Evolutionary conservation across 1,140 invertebrate genomes (phyloP), one percentile per base, ranked within the genome.

Genomic region (Drosophila tristis): DNA sequence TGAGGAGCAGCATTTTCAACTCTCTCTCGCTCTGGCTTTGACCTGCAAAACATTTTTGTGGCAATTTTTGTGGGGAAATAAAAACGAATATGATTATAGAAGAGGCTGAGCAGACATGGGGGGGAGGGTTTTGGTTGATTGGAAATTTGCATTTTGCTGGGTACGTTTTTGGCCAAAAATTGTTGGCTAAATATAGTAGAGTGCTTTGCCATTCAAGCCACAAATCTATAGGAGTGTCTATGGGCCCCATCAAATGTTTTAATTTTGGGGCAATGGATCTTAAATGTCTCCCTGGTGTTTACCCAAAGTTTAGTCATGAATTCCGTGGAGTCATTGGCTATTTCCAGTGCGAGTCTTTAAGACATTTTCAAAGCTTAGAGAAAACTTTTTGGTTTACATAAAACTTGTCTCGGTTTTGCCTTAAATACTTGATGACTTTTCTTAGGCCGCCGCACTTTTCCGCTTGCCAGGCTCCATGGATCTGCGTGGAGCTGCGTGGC

Each of bases 341-440:
- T 49, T 63, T 13, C 31, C 16, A 35, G 26, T n/a, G 50, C 20
- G 15, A 15, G 26, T 35, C 53, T 49, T 70, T 70, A 70, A 57
- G 26, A 51, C 47, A 68, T 48, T 58, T 26, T 58, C 64, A 58
- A 58, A 70, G 50, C 15, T 11, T n/a, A 3, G 31, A 20, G 48
- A 13, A 16, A 29, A 35, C 23, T 48, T 29, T 56, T 20, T 23
- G 57, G 64, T 70, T 70, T 58, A 45, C 51, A 58, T 53, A 70
- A 11, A 70, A 70, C 66, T 70, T 70, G 64, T 65, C 56, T 35
- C 51, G 35, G 11, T 13, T 39, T 74, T 54, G 72, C 48, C 74
- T 60, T 86, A 78, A 86, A 85, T 87, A 86, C 81, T 85, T 80
- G 67, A 65, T 80, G 73, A 75, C 60, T 86, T 61, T 77, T 64